These are phyloP conservation scores for Threskiornis aethiopicus DNA, from an alignment of 2,797 vertebrate species.

Conservation along the genomic window DNA sequence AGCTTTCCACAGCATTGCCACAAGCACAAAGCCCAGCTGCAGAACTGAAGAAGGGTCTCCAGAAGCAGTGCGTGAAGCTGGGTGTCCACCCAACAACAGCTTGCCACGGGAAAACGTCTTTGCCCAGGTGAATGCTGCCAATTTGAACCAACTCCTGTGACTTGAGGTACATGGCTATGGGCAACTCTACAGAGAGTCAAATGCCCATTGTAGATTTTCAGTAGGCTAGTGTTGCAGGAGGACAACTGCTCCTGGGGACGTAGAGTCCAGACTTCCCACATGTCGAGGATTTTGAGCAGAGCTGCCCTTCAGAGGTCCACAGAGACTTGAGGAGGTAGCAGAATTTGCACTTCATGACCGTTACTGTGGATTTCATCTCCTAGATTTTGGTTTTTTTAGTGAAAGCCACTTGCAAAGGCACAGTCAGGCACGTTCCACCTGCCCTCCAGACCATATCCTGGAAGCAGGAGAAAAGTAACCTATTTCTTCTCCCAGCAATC, in stretches of 20 bases:
- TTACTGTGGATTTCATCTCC: not conserved
- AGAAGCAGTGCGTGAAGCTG: not conserved
- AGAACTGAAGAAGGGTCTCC: fast-evolving
- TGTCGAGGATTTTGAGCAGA: not conserved
- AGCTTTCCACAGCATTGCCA: fast-evolving
- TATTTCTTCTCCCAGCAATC: not conserved
- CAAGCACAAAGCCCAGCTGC: fast-evolving
- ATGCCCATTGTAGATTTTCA: fast-evolving
- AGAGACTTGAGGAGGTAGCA: not conserved
- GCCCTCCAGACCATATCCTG: not conserved
- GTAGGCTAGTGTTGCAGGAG: not conserved
- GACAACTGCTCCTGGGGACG: fast-evolving
- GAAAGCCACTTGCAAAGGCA: not conserved
- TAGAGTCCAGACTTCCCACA: fast-evolving
- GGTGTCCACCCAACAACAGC: fast-evolving
- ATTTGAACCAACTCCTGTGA: not conserved
- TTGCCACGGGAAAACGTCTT: fast-evolving
- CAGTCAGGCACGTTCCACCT: not conserved
- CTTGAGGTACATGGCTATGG: fast-evolving
- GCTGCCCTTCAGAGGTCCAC: not conserved
- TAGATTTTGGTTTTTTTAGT: not conserved
- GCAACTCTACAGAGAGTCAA: too few relatives aligned
- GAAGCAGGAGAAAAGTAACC: not conserved
- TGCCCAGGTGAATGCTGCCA: fast-evolving
- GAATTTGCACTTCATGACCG: not conserved